These are phyloP conservation scores for Plumapathes pennacea DNA, from an alignment of 92 coral and sea anemone species.

Conservation along the genomic window DNA sequence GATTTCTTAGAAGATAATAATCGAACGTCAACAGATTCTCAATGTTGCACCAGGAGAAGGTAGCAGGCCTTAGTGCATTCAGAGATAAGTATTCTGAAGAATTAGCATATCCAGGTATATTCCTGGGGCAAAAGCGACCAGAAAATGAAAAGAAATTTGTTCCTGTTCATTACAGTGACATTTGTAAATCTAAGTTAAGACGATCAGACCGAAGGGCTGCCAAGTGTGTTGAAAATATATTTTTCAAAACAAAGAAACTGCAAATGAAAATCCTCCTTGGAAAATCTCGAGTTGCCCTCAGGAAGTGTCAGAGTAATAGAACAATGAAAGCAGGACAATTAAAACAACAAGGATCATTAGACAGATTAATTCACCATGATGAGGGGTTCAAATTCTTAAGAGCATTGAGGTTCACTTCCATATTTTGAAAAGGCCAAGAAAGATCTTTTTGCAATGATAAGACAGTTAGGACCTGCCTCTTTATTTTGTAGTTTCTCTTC, in stretches of 20 bases:
- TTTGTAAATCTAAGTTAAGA: conserved; percentile 21
- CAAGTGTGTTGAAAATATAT: conserved; percentile 19
- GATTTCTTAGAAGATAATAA: conserved; percentile 11
- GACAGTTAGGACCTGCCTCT: conserved; percentile 36
- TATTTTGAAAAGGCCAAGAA: conserved; percentile 48
- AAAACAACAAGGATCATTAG: conserved; percentile 29
- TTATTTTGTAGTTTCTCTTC: conserved; percentile 13
- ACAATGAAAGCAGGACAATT: conserved; percentile 23
- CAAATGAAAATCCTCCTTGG: conserved; percentile 23
- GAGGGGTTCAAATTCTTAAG: conserved; percentile 41
- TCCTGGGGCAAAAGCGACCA: conserved; percentile 45
- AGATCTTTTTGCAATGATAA: conserved; percentile 48
- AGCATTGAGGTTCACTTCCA: conserved; percentile 64
- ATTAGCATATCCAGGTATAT: conserved; percentile 58
- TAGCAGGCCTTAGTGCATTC: conserved; percentile 38
- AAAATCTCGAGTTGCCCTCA: conserved; percentile 14
- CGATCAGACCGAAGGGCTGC: conserved; percentile 3
- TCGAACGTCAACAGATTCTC: conserved; percentile 19
- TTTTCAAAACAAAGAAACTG: conserved; percentile 24
- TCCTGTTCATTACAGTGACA: conserved; percentile 8
- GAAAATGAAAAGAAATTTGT: conserved; percentile 31
- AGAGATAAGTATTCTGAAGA: conserved; percentile 50
- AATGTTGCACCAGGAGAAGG: conserved; percentile 48
- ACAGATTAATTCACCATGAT: conserved; percentile 25
- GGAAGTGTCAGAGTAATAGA: conserved; percentile 8